Percentiles rank a stretch among this genome's conserved stretches.
phyloP scores from a whole-genome alignment of 2,797 vertebrate species.

The Acridotheres tristis region DNA sequence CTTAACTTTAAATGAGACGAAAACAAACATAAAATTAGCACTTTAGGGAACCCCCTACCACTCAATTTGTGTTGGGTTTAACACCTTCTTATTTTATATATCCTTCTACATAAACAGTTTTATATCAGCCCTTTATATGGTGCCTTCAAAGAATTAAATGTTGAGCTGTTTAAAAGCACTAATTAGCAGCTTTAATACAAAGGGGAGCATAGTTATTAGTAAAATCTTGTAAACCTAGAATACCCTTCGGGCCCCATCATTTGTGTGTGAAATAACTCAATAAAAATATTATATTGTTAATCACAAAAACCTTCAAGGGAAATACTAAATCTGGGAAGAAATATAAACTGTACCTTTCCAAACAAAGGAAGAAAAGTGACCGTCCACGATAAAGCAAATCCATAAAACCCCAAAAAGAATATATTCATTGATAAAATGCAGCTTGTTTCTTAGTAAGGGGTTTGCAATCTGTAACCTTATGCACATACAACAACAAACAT shows the following conservation, averaged over 20 bases:
- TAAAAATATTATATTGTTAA: conserved; percentile 75
- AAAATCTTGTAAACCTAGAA: conserved; percentile 75
- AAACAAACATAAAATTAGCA: conserved; percentile 81
- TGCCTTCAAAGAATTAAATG: conserved; percentile 72
- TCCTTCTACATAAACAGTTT: conserved; percentile 78
- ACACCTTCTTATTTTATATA: conserved; percentile 79
- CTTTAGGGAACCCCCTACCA: conserved; percentile 71
- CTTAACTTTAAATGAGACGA: conserved; percentile 76
- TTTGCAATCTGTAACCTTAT: conserved; percentile 36
- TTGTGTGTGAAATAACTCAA: conserved; percentile 72
- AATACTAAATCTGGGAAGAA: conserved; percentile 70
- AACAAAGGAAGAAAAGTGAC: conserved; percentile 69
- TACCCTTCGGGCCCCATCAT: conserved; percentile 67
- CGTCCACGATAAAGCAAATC: conserved; percentile 36
- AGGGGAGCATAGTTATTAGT: conserved; percentile 71
- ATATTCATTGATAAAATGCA: conserved; percentile 64
- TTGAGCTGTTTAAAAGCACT: conserved; percentile 77
- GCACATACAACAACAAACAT: conserved; percentile 43
- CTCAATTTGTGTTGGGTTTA: conserved; percentile 76
- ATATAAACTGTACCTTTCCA: conserved; percentile 65
- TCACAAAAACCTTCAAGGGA: conserved; percentile 71
- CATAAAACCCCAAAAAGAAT: conserved; percentile 49
- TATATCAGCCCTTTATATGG: conserved; percentile 74
- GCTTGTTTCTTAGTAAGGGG: conserved; percentile 27
- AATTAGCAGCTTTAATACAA: conserved; percentile 77